Evolutionary conservation across 2,888 invertebrate genomes (phyloP), one percentile per base, ranked within the genome.

Genomic region (Belgica antarctica): DNA sequence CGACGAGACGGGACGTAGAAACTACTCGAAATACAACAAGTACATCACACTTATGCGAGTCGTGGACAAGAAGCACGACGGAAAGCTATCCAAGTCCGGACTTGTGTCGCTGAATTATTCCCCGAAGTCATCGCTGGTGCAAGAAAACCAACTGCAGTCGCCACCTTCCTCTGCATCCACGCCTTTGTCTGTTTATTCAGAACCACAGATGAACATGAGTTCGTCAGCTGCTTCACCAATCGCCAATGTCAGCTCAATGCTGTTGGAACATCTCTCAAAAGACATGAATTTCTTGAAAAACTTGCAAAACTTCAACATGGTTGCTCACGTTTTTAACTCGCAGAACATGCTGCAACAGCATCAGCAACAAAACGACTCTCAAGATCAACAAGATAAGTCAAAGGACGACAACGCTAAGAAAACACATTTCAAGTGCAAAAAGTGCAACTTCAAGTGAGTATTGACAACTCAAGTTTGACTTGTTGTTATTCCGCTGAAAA

Each of bases 1-100:
- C 63, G 94, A 94, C 77, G 93, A 94, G 80, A 92, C 93, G 41
- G 94, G 94, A 7, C 84, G 93, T 72, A 84, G 94, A 73, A 94
- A 94, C 80, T 94, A 94, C 78, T 90, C 92, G 76, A 94, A 94
- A 82, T 95, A 95, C 80, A 93, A 94, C 78, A 90, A 91, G 80
- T 94, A 92, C 78, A 85, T 93, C 74, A 89, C 90, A 73, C 85
- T 87, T 80, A 82, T 89, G 81, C 85, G 82, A 81, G 84, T 80
- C 76, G 82, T 77, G 78, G 85, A 74, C 78, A 84, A 80, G 72
- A 80, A 80, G 72, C 80, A 80, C 12, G 80, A 80, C 74, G 80
- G 80, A 0, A 80, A 80, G 72, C 73, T 80, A 12, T 78, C 80
- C 77, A 80, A 80, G 71, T 80, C 80, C 0, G 80, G 80, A 41